These are phyloP conservation scores for Eupithecia abbreviata DNA, from an alignment of 2,888 invertebrate species.

Conservation along the genomic window DNA sequence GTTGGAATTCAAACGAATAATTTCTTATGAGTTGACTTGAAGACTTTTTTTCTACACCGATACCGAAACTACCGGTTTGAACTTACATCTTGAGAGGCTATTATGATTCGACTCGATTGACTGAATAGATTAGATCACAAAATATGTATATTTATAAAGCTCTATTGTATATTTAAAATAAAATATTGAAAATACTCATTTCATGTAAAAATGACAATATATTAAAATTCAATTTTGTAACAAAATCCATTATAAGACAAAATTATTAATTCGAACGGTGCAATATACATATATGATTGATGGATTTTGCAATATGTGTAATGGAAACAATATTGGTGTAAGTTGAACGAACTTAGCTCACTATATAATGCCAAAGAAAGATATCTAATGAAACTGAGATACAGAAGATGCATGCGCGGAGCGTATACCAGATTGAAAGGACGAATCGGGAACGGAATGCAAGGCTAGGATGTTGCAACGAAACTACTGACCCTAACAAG, in stretches of 20 bases:
- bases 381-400: slow-evolving; percentile 62
- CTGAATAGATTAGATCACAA: slow-evolving; percentile 82
- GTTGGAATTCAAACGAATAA: slow-evolving; percentile 43
- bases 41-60: slow-evolving; percentile 46
- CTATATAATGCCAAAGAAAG: slow-evolving; percentile 83
- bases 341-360: slow-evolving; percentile 74
- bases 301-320: slow-evolving; percentile 52
- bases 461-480: slow-evolving; percentile 61
- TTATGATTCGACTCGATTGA: slow-evolving; percentile 81
- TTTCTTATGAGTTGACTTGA: slow-evolving; percentile 52
- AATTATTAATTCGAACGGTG: slow-evolving; percentile 61
- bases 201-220: slow-evolving; percentile 49
- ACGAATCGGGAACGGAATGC: slow-evolving; percentile 64
- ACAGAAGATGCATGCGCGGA: slow-evolving; percentile 63
- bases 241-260: slow-evolving; percentile 30
- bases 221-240: slow-evolving; percentile 38
- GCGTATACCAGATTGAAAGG: slow-evolving; percentile 61
- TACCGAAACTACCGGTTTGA: slow-evolving; percentile 59
- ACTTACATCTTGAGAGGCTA: slow-evolving; percentile 77
- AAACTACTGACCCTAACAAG: slow-evolving; percentile 53
- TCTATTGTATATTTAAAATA: slow-evolving; percentile 59
- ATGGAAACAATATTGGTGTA: slow-evolving; percentile 52
- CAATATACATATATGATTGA: slow-evolving; percentile 65
- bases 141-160: slow-evolving; percentile 62
- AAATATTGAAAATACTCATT: slow-evolving; percentile 68